Evolutionary conservation across 1,140 invertebrate species (phyloP).

Genomic region (Batillaria attramentaria): DNA sequence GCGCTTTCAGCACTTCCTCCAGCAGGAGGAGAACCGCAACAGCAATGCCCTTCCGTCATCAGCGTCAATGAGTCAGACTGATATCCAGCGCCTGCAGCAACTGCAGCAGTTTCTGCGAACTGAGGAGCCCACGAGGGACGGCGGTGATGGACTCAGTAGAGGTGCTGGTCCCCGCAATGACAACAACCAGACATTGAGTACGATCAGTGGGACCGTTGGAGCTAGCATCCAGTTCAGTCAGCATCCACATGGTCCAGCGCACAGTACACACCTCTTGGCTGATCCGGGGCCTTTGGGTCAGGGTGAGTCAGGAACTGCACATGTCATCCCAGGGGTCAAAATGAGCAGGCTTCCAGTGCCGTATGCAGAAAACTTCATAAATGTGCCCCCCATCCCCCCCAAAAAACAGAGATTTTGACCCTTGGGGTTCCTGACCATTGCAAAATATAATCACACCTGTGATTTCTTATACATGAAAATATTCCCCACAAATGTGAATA

Average conservation of each 20-base stretch:
- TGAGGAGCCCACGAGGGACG: not conserved
- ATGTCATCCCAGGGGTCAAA: too few relatives aligned
- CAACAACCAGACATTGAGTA: conserved; percentile 51
- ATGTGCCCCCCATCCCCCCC: too few relatives aligned
- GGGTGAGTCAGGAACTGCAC: not conserved
- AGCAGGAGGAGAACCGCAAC: conserved; percentile 54
- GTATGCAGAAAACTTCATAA: too few relatives aligned
- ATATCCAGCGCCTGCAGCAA: conserved; percentile 16
- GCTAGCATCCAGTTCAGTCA: conserved; percentile 46
- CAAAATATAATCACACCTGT: too few relatives aligned
- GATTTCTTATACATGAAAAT: too few relatives aligned
- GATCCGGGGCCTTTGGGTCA: not conserved
- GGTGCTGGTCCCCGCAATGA: not conserved
- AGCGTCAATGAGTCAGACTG: not conserved
- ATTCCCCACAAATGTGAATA: too few relatives aligned
- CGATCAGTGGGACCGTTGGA: conserved; percentile 56
- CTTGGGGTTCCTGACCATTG: too few relatives aligned
- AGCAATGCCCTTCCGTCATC: conserved; percentile 8
- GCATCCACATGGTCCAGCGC: conserved; percentile 49
- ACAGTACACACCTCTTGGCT: conserved; percentile 33
- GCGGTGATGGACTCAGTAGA: not conserved
- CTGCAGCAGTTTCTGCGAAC: conserved; percentile 12
- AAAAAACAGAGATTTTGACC: too few relatives aligned
- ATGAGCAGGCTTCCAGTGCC: too few relatives aligned
- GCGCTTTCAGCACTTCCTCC: conserved; percentile 62